Evolutionary conservation across 1,140 invertebrate species (phyloP).

Genomic region (Sycobia sp.): DNA sequence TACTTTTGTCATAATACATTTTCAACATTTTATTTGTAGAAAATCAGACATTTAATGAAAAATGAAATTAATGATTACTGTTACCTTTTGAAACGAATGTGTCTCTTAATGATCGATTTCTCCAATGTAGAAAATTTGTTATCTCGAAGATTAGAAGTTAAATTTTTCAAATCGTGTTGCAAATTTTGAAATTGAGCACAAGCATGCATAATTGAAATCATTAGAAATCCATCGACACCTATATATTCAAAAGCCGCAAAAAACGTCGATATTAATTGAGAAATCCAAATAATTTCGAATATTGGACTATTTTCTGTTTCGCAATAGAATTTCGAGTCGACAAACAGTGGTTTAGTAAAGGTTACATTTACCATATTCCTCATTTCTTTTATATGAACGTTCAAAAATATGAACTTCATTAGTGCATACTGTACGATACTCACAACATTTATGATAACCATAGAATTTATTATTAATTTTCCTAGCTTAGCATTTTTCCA

Average conservation of each 20-base stretch:
- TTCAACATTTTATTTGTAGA: too few species aligned
- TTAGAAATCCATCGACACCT: conserved; percentile 25
- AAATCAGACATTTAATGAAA: too few species aligned
- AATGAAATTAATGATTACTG: too few species aligned
- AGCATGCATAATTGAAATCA: conserved; percentile 26
- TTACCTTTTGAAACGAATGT: too few species aligned
- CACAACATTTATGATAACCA: conserved; percentile 1
- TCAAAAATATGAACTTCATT: not conserved
- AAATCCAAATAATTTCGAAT: conserved; percentile 30
- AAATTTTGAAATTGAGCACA: conserved; percentile 30
- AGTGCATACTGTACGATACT: conserved; percentile 1
- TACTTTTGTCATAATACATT: too few species aligned
- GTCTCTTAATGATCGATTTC: conserved; percentile 1
- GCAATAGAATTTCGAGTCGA: conserved; percentile 25
- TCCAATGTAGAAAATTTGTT: too few species aligned
- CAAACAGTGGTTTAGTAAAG: conserved; percentile 9
- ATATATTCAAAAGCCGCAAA: conserved; percentile 10
- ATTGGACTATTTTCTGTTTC: conserved; percentile 20
- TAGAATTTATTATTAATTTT: conserved; percentile 1
- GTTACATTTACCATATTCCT: conserved; percentile 8
- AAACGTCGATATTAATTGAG: conserved; percentile 13
- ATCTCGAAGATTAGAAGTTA: not conserved
- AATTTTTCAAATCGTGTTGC: conserved; percentile 14
- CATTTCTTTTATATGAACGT: not conserved
- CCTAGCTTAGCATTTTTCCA: conserved; percentile 14